These are phyloP conservation scores for Channa argus DNA, from an alignment of 2,113 vertebrate species.

Conservation along the genomic window DNA sequence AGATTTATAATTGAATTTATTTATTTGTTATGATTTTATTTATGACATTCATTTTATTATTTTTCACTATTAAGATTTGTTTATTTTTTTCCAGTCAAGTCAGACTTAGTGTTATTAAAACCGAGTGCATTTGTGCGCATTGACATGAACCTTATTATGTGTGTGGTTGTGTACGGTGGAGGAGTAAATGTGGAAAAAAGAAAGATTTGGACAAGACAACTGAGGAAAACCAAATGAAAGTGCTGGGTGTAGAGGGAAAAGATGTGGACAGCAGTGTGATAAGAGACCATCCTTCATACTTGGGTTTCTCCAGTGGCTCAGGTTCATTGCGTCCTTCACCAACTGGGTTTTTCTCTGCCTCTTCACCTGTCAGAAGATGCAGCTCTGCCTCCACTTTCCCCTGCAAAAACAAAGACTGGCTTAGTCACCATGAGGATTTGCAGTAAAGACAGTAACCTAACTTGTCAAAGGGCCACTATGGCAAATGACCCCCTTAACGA, in stretches of 20 bases:
- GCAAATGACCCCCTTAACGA: too few species aligned
- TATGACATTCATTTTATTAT: background rate
- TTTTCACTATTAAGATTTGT: background rate
- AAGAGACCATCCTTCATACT: constrained; percentile 84
- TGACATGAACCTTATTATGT: background rate
- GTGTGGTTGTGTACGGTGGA: constrained; percentile 2
- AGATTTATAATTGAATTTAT: constrained; percentile 33
- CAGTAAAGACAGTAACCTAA: too few species aligned
- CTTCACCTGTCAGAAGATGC: constrained; percentile 93
- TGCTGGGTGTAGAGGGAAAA: background rate
- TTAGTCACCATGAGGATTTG: background rate
- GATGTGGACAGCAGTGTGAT: background rate
- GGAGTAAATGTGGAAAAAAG: background rate
- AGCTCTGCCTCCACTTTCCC: constrained; percentile 98
- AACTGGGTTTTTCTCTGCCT: constrained; percentile 93
- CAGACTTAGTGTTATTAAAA: background rate
- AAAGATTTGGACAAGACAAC: background rate
- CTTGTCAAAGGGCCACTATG: background rate
- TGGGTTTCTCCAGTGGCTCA: constrained; percentile 97
- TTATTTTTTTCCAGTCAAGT: background rate
- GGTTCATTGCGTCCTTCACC: constrained; percentile 96
- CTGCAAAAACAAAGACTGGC: constrained; percentile 70
- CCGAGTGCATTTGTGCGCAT: background rate
- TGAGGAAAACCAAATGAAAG: constrained; percentile 1
- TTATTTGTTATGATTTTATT: constrained; percentile 2